Base-by-base conservation (phyloP, 2,797 vertebrate genomes). In the Gadopsis marmoratus region DNA sequence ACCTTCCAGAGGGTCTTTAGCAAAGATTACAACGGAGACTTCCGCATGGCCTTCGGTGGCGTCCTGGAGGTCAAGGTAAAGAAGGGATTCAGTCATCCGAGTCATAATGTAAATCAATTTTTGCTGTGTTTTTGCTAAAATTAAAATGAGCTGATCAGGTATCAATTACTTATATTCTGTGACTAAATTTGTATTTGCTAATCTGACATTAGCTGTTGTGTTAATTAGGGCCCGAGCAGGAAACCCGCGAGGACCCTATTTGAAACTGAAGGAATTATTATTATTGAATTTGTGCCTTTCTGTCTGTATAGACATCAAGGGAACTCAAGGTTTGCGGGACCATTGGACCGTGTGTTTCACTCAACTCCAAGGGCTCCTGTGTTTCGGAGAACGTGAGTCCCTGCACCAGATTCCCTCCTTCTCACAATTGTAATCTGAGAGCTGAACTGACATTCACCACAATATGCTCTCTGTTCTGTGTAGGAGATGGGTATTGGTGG, bases 1-100 rank as follows among this genome's bases (percentile, higher is more conserved):
- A 99, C 98, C 37, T 99, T 99, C 93, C 98, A 99, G 91, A 95
- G 97, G 71, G 97, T 99, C 62, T 99, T 99, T 71, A 97, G 91
- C 89, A 99, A 98, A 92, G 97, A 97, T 88, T 95, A 95, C 90
- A 97, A 95, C 0, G 97, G 96, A 61, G 95, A 98, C 75, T 99
- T 99, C 90, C 96, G 95, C 83, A 99, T 99, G 98, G 98, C 97
- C 45, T 99, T 99, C 76, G 97, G 97, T 78, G 97, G 96, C 12
- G 94, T 93, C 60, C 82, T 99, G 89, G 98, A 99, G 63, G 96
- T 98, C 71, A 99, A 99, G 97, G 98, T 99, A 90, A 79, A 33
- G 12, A 21, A 1, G 14, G 12, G 4, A n/a, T 55, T 71, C 3
- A 26, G 4, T 53, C 3, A 4, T 26, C 63, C 1, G 23, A 59